Evolutionary conservation across 2,797 vertebrate genomes (phyloP).

Genomic region (Danio albolineatus): DNA sequence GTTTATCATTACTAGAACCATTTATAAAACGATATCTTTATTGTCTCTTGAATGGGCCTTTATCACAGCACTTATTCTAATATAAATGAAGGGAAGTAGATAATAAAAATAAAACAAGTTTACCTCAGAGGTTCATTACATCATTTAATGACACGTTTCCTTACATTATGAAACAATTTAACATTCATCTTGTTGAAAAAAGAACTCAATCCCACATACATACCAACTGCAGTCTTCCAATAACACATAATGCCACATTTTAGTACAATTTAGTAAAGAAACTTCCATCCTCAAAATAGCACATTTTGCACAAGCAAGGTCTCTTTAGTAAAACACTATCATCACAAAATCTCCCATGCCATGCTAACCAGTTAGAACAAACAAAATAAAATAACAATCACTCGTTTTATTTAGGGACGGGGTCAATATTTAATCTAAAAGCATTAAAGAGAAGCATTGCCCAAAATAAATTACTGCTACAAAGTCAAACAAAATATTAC

Average conservation of each 20-base stretch:
- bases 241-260: constrained; percentile 16
- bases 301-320: not conserved
- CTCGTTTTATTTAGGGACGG: not conserved
- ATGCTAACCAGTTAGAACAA: constrained; percentile 3
- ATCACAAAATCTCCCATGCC: constrained; percentile 8
- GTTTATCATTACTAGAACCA: too few species aligned
- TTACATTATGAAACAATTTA: constrained; percentile 43
- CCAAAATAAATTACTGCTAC: not conserved
- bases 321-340: not conserved
- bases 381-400: not conserved
- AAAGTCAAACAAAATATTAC: not conserved
- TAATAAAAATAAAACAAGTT: not conserved
- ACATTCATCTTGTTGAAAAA: constrained; percentile 45
- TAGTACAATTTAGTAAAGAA: not conserved
- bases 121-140: constrained; percentile 51
- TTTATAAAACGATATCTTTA: too few species aligned
- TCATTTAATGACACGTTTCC: constrained; percentile 42
- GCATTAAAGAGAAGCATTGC: not conserved
- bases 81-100: too few species aligned
- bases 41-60: too few species aligned
- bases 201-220: constrained; percentile 46
- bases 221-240: constrained; percentile 18
- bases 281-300: not conserved
- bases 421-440: not conserved
- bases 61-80: too few species aligned